A percentile compares a stretch with the other conserved stretches of the same genome.
Evolutionary conservation across 2,797 vertebrate species (phyloP).

Genomic region (Oreochromis mossambicus): DNA sequence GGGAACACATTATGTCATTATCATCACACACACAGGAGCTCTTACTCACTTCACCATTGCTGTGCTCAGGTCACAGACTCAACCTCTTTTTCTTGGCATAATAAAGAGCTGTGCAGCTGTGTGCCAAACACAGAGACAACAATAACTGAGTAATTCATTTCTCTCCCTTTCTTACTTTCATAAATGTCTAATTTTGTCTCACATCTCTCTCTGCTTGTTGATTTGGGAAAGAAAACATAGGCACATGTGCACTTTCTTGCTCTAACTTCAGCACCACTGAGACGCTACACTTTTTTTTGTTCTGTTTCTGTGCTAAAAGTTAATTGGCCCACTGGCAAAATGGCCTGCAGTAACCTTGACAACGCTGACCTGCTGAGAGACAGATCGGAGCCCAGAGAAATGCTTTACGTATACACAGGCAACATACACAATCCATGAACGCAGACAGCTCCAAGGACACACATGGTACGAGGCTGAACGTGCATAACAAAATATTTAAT

Average conservation of each 20-base stretch:
- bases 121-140: conserved; percentile 13
- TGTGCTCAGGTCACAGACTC: background rate
- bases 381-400: conserved; percentile 55
- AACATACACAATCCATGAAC: background rate
- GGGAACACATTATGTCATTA: background rate
- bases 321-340: conserved; percentile 70
- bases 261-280: conserved; percentile 4
- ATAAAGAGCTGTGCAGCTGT: conserved; percentile 8
- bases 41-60: background rate
- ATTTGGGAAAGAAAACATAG: background rate
- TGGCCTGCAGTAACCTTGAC: conserved; percentile 74
- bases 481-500: background rate
- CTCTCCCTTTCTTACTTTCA: background rate
- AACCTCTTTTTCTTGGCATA: background rate
- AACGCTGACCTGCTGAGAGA: conserved; percentile 72
- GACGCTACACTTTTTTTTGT: conserved; percentile 43
- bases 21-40: background rate
- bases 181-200: background rate
- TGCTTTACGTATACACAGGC: conserved; percentile 5
- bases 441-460: background rate
- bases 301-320: conserved; percentile 55
- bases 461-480: background rate
- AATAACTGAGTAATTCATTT: background rate
- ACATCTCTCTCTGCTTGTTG: background rate
- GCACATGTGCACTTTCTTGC: background rate